Conservation (phyloP, 2,113 vertebrate genomes). For the Balaeniceps rex region DNA sequence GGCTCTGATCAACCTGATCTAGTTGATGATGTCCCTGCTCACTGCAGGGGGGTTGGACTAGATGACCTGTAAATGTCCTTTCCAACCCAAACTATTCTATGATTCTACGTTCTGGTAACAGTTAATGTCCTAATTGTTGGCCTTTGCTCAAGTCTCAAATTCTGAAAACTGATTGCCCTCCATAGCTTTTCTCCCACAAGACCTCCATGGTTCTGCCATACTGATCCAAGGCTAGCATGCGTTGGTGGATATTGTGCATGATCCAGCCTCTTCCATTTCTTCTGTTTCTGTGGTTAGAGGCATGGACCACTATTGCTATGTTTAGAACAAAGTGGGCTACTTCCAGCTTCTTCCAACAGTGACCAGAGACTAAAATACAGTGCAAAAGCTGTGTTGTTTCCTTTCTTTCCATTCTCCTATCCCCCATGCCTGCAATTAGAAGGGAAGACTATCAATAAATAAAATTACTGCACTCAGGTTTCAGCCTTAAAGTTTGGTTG, state of each 20-base stretch:
- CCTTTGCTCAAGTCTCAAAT: not conserved
- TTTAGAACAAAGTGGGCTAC: not conserved
- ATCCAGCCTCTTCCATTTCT: not conserved
- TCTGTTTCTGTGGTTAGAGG: not conserved
- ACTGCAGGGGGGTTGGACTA: not conserved
- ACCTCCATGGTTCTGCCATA: not conserved
- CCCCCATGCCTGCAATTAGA: not conserved
- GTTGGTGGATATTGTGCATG: not conserved
- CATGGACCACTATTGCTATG: not conserved
- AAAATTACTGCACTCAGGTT: not conserved
- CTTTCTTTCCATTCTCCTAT: not conserved
- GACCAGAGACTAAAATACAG: not conserved
- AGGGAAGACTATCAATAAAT: not conserved
- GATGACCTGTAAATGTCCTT: not conserved
- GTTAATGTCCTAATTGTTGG: not conserved
- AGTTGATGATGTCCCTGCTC: not conserved
- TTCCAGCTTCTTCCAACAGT: not conserved
- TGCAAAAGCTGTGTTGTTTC: not conserved
- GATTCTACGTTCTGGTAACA: not conserved
- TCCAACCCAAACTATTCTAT: not conserved
- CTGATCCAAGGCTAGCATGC: not conserved
- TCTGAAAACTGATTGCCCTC: not conserved
- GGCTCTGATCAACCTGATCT: not conserved
- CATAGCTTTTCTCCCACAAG: not conserved
- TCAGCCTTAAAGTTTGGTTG: not conserved